These are phyloP conservation scores for Paramisgurnus dabryanus DNA, from an alignment of 2,113 vertebrate genomes.

Conservation along the genomic window DNA sequence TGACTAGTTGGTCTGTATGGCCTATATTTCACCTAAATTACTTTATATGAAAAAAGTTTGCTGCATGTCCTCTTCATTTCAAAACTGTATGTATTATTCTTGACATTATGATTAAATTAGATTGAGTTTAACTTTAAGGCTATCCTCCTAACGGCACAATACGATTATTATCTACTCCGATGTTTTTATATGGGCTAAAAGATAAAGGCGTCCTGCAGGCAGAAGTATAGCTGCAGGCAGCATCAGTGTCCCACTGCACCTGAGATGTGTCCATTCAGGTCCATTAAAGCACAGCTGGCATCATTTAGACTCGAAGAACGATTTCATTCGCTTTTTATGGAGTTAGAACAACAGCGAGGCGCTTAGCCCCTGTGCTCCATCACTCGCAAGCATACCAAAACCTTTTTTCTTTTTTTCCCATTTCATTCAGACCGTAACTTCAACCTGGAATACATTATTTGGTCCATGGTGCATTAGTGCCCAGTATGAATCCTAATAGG, in stretches of 20 bases:
- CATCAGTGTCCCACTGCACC: constrained; percentile 23
- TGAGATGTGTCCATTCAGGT: constrained; percentile 43
- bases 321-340: constrained; percentile 16
- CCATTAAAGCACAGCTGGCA: constrained; percentile 41
- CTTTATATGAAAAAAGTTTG: neutral
- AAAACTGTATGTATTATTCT: neutral
- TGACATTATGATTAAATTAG: constrained; percentile 34
- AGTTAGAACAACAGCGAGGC: constrained; percentile 14
- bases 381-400: neutral
- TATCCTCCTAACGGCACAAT: constrained; percentile 12
- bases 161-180: constrained; percentile 6
- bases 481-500: constrained; percentile 11
- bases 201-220: constrained; percentile 37
- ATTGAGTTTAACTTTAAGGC: constrained; percentile 30
- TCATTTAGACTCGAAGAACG: constrained; percentile 26
- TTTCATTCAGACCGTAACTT: constrained; percentile 1
- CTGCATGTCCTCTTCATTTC: constrained; percentile 18
- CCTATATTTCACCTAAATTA: too few species aligned
- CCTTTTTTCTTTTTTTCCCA: neutral
- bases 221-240: constrained; percentile 25
- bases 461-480: constrained; percentile 6
- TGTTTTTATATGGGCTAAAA: constrained; percentile 30
- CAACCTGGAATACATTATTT: constrained; percentile 10
- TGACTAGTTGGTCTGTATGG: too few species aligned
- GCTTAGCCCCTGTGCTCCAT: constrained; percentile 5